phyloP scores from a whole-genome alignment of 1,140 invertebrate genomes.

The Oncopeltus fasciatus region DNA sequence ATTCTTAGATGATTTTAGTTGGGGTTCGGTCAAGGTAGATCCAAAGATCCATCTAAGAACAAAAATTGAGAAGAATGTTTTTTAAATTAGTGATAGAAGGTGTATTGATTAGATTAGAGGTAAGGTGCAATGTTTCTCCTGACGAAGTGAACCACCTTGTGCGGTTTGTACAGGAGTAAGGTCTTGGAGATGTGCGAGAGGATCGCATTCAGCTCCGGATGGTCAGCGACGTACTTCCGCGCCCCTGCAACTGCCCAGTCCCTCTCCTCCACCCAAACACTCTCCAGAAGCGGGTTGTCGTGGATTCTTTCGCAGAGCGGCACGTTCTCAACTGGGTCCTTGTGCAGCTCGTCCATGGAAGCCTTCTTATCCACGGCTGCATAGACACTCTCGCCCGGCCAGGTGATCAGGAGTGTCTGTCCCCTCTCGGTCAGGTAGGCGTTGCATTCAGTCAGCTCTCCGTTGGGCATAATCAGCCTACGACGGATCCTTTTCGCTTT shows the following conservation, averaged over 20 bases:
- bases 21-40: too few species aligned
- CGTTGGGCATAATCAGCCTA: background rate
- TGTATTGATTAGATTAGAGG: too few species aligned
- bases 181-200: conserved; percentile 29
- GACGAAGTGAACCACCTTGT: background rate
- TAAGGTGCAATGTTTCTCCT: background rate
- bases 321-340: background rate
- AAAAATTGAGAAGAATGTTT: too few species aligned
- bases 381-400: background rate
- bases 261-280: background rate
- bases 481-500: background rate
- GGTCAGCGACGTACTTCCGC: background rate
- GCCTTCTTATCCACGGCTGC: background rate
- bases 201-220: background rate
- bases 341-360: background rate
- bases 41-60: too few species aligned
- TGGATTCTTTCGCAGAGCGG: background rate
- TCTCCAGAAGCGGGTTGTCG: background rate
- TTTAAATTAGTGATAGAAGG: too few species aligned
- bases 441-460: background rate
- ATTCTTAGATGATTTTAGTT: too few species aligned
- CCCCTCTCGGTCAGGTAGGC: background rate
- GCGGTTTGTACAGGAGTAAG: background rate
- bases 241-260: background rate
- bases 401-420: background rate